Percentiles rank a stretch among this genome's conserved stretches.
Conservation (phyloP, 2,797 vertebrate genomes). For the Chiloscyllium punctatum region DNA sequence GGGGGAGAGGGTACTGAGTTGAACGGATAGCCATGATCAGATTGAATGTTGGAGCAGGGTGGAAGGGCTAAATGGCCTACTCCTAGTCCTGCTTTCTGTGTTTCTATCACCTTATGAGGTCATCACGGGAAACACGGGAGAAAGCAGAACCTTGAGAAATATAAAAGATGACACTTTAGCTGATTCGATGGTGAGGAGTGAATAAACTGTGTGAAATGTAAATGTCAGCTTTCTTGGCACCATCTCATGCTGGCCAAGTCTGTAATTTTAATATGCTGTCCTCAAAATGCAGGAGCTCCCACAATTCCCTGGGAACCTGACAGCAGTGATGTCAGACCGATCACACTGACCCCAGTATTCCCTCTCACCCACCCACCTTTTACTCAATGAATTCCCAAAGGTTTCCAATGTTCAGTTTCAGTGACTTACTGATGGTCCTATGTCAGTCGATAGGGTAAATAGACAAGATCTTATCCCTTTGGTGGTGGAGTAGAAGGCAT, state of each 20-base stretch:
- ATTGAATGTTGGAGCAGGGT: too few relatives aligned
- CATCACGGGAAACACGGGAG: neutral
- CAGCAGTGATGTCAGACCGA: too few relatives aligned
- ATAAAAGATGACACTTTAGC: neutral
- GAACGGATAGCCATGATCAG: too few relatives aligned
- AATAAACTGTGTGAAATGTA: neutral
- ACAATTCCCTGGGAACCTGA: too few relatives aligned
- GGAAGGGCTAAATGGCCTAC: too few relatives aligned
- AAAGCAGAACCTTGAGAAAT: neutral
- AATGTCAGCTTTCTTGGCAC: neutral
- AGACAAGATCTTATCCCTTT: too few relatives aligned
- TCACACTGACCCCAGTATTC: too few relatives aligned
- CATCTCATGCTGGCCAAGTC: neutral
- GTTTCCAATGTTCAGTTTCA: neutral
- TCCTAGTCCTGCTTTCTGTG: too few relatives aligned
- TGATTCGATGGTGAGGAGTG: neutral
- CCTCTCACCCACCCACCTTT: too few relatives aligned
- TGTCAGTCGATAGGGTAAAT: neutral
- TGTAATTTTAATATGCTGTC: neutral
- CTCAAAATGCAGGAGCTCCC: neutral
- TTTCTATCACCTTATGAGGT: neutral
- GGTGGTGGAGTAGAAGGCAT: too few relatives aligned
- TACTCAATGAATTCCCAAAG: neutral
- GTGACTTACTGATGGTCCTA: neutral
- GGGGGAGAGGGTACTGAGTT: too few relatives aligned